Base-by-base conservation (phyloP, 2,797 vertebrate genomes). In the Poecilia wingei region DNA sequence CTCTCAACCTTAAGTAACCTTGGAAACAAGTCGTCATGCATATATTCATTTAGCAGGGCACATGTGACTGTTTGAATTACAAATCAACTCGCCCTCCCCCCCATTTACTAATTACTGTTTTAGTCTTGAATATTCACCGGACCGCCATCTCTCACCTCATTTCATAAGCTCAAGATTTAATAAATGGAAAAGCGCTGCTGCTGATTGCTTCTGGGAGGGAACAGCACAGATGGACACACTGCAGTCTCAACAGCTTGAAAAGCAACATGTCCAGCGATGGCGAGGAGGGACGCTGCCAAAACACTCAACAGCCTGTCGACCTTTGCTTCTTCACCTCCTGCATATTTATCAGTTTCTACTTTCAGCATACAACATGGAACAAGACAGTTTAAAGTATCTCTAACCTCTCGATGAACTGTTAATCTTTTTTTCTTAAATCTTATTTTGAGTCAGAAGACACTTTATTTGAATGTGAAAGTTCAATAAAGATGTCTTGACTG, bases 171-270 rank as follows among this genome's bases (percentile, higher is more conserved):
- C 75, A 77, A 75, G 76, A 85, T 86, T 89, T 81, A 72, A 85
- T 85, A 91, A 78, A 87, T 68, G 72, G 66, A 70, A 68, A 83
- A 89, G 33, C 16, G 83, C 82, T 87, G 77, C 74, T 84, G 14
- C 75, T 80, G 80, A 87, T 86, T 79, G 82, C 88, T 91, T 89
- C 72, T 59, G 61, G 70, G 84, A 88, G 74, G 79, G 85, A 92
- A 86, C 71, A 74, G 93, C 91, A 92, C 94, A 95, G 94, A 95
- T 95, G 94, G 95, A 86, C 86, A 81, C 18, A 87, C 91, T 92
- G 94, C 91, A 92, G 89, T 88, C 87, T 82, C 77, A 94, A 94
- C 94, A 96, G 94, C 94, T 95, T 95, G 95, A 94, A 89, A 93
- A 93, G 87, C 91, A 94, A 94, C 93, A 94, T 94, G 94, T 94